Evolutionary conservation across 1,140 invertebrate genomes (phyloP).

Genomic region (Drosophila pseudoobscura): DNA sequence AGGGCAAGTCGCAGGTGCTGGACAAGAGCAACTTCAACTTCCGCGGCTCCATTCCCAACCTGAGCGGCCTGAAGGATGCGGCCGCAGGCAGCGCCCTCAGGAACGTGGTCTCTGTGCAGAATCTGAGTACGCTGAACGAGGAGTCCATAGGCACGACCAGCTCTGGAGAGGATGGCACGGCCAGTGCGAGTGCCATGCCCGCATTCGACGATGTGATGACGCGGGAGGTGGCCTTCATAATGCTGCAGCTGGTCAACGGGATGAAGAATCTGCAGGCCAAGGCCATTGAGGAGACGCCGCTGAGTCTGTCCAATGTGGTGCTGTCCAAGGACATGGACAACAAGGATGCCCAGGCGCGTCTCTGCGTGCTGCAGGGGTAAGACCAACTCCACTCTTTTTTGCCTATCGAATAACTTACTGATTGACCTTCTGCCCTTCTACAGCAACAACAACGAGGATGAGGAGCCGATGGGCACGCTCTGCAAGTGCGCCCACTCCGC

Average conservation of each 20-base stretch:
- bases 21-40: slow-evolving; percentile 82
- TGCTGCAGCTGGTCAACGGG: slow-evolving; percentile 91
- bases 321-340: slow-evolving; percentile 85
- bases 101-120: slow-evolving; percentile 80
- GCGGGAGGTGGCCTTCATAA: slow-evolving; percentile 87
- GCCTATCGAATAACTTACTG: background rate
- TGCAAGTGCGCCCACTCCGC: slow-evolving; percentile 91
- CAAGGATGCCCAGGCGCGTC: slow-evolving; percentile 85
- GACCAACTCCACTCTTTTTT: background rate
- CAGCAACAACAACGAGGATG: slow-evolving; percentile 83
- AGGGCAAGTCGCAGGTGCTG: slow-evolving; percentile 83
- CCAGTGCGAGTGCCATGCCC: slow-evolving; percentile 61
- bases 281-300: slow-evolving; percentile 90
- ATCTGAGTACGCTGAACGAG: slow-evolving; percentile 75
- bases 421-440: background rate
- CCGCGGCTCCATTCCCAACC: slow-evolving; percentile 78
- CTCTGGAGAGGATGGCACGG: slow-evolving; percentile 49
- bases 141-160: slow-evolving; percentile 41
- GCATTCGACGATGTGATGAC: slow-evolving; percentile 82
- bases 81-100: slow-evolving; percentile 47
- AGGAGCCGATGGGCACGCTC: slow-evolving; percentile 88
- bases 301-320: slow-evolving; percentile 85
- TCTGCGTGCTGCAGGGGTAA: slow-evolving; percentile 90
- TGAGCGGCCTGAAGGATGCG: slow-evolving; percentile 60
- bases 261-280: slow-evolving; percentile 92